Evolutionary conservation across 2,113 vertebrate genomes (phyloP).

Genomic region (Dryoscopus gambensis): DNA sequence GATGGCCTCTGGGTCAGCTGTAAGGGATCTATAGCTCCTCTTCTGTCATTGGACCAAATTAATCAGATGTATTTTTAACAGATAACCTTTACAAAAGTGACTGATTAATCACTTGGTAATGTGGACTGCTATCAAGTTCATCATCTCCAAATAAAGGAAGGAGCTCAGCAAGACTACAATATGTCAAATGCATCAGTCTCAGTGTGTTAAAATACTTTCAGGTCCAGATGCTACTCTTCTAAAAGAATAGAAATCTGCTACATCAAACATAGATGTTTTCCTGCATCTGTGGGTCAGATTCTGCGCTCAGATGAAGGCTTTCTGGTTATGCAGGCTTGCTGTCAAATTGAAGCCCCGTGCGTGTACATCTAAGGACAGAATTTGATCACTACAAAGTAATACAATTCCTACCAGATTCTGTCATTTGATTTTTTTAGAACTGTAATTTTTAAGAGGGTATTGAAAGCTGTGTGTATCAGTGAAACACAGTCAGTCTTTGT

Average conservation of each 20-base stretch:
- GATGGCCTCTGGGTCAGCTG: constrained; percentile 38
- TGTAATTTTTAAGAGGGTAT: not conserved
- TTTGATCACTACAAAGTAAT: not conserved
- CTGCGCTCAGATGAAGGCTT: not conserved
- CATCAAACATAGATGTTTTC: not conserved
- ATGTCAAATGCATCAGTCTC: constrained; percentile 33
- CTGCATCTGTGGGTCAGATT: constrained; percentile 24
- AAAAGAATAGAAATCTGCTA: constrained; percentile 4
- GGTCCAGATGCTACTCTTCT: constrained; percentile 33
- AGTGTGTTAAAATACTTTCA: constrained; percentile 36
- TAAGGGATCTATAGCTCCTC: constrained; percentile 73
- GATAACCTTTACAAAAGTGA: constrained; percentile 42
- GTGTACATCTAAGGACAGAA: not conserved
- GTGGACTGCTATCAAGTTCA: constrained; percentile 30
- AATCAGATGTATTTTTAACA: constrained; percentile 71
- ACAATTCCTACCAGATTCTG: not conserved
- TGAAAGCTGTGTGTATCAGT: not conserved
- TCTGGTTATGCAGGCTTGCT: not conserved
- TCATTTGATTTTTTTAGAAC: not conserved
- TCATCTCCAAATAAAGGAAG: constrained; percentile 29
- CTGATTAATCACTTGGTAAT: constrained; percentile 46
- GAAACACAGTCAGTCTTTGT: not conserved
- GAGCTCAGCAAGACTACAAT: constrained; percentile 40
- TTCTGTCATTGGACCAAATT: constrained; percentile 69
- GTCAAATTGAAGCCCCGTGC: not conserved